Conservation (phyloP, 2,888 invertebrate species). For the Galerucella pusilla region DNA sequence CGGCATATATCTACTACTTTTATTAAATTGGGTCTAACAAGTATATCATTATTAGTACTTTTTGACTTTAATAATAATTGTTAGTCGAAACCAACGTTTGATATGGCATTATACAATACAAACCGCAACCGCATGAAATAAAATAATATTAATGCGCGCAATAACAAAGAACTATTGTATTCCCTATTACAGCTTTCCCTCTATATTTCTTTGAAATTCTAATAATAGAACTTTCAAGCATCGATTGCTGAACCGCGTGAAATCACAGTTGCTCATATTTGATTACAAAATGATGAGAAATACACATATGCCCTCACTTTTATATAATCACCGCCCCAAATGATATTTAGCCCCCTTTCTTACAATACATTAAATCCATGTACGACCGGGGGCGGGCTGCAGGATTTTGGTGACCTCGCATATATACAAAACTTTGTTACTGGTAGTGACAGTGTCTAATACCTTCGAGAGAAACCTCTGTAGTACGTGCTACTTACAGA, state of each 20-base stretch:
- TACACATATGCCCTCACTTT: slow-evolving; percentile 33
- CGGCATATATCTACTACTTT: too few species aligned
- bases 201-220: slow-evolving; percentile 12
- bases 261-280: slow-evolving; percentile 37
- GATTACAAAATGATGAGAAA: slow-evolving; percentile 38
- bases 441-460: slow-evolving; percentile 55
- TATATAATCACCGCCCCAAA: slow-evolving; percentile 30
- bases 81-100: neutral
- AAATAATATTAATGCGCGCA: slow-evolving; percentile 12
- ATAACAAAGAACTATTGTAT: slow-evolving; percentile 6
- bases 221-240: slow-evolving; percentile 24
- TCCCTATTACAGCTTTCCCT: neutral
- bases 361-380: slow-evolving; percentile 27
- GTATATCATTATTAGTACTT: too few species aligned
- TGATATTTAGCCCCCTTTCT: slow-evolving; percentile 8
- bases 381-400: slow-evolving; percentile 38
- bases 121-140: neutral
- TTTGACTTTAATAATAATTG: neutral
- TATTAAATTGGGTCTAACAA: too few species aligned
- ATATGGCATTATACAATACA: neutral
- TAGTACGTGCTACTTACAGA: slow-evolving; percentile 53
- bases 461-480: slow-evolving; percentile 51
- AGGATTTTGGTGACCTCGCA: slow-evolving; percentile 45
- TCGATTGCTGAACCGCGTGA: slow-evolving; percentile 30
- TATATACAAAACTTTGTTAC: slow-evolving; percentile 42